These are phyloP conservation scores for Microdon myrmicae DNA, from an alignment of 2,888 invertebrate genomes.

Conservation along the genomic window DNA sequence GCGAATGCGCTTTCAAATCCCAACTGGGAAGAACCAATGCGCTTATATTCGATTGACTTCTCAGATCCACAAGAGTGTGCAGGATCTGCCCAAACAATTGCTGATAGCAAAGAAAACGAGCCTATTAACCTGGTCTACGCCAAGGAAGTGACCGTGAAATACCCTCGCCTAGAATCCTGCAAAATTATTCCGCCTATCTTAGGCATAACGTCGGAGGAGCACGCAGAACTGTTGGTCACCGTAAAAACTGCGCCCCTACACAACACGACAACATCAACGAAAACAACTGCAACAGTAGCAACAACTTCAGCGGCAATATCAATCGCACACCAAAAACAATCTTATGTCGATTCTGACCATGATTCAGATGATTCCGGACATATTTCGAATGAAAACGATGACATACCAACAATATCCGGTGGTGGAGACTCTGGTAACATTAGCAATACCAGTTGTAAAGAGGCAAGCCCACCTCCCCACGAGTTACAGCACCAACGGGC, in stretches of 20 bases:
- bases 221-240: constrained; percentile 62
- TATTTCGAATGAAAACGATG: constrained; percentile 79
- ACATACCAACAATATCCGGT: constrained; percentile 49
- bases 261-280: constrained; percentile 5
- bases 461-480: constrained; percentile 54
- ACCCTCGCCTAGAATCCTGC: constrained; percentile 61
- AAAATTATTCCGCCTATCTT: constrained; percentile 63
- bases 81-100: no score
- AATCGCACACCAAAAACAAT: constrained; percentile 24
- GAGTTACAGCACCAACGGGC: constrained; percentile 17
- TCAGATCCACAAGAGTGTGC: no score
- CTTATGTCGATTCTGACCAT: constrained; percentile 52
- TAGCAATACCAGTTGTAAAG: constrained; percentile 31
- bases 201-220: constrained; percentile 62
- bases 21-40: no score
- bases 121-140: constrained; percentile 56
- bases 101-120: constrained; percentile 2
- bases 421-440: constrained; percentile 46
- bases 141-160: constrained; percentile 60
- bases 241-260: constrained; percentile 56
- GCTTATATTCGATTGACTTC: no score
- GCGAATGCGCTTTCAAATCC: no score
- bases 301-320: constrained; percentile 6
- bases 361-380: constrained; percentile 86
- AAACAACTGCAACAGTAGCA: constrained; percentile 1